These are phyloP conservation scores for Gambusia yucatana DNA, from an alignment of 2,797 vertebrate species.

Conservation along the genomic window DNA sequence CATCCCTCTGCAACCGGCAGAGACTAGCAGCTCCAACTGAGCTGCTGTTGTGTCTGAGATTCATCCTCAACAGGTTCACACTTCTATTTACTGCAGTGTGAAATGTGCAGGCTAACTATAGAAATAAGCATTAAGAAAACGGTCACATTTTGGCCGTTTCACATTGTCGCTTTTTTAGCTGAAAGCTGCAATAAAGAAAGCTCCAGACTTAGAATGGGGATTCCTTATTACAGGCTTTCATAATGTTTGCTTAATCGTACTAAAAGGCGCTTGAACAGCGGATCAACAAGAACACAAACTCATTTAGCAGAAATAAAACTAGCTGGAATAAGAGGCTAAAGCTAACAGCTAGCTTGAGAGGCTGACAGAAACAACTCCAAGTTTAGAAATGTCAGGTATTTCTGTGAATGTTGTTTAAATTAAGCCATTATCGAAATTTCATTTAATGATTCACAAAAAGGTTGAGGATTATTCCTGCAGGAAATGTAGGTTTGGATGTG, in stretches of 20 bases:
- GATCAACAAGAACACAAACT: neutral
- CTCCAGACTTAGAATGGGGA: neutral
- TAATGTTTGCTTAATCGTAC: neutral
- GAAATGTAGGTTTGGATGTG: neutral
- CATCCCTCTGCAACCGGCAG: constrained; percentile 32
- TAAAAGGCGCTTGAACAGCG: neutral
- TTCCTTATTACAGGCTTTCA: constrained; percentile 5
- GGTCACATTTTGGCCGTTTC: constrained; percentile 25
- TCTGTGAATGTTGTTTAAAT: neutral
- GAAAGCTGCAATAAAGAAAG: constrained; percentile 5
- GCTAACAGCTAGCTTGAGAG: neutral
- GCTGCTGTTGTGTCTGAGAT: constrained; percentile 37
- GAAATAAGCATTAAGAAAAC: neutral
- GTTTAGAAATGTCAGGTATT: neutral
- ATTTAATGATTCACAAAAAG: neutral
- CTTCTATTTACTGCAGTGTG: constrained; percentile 20
- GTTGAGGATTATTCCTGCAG: neutral
- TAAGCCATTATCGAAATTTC: neutral
- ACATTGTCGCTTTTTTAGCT: constrained; percentile 5
- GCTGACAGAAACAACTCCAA: neutral
- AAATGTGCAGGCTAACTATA: constrained; percentile 20
- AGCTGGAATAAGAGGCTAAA: neutral
- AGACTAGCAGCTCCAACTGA: constrained; percentile 9
- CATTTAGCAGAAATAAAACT: neutral
- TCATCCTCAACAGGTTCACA: neutral